phyloP scores from a whole-genome alignment of 2,113 vertebrate species.

The Sturnus vulgaris region DNA sequence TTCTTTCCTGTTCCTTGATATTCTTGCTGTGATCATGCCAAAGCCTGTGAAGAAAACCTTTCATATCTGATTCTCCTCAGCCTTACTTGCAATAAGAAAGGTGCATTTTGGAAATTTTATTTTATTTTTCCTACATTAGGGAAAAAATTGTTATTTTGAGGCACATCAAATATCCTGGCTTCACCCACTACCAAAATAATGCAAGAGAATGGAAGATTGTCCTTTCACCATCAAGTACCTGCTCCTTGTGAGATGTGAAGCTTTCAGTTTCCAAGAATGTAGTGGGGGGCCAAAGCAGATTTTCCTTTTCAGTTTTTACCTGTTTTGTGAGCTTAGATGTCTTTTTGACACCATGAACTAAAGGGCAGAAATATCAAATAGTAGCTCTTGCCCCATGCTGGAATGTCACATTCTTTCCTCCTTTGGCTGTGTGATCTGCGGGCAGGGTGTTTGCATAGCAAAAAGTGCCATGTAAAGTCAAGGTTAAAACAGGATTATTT shows the following conservation, averaged over 20 bases:
- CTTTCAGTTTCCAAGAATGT: slow-evolving; percentile 46
- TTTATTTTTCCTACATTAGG: neutral
- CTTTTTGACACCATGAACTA: neutral
- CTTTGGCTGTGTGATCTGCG: neutral
- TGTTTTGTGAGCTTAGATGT: neutral
- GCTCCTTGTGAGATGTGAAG: neutral
- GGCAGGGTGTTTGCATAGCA: slow-evolving; percentile 2
- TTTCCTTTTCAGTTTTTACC: slow-evolving; percentile 25
- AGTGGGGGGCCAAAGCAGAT: neutral
- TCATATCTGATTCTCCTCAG: slow-evolving; percentile 8
- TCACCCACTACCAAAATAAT: neutral
- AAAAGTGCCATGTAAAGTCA: neutral
- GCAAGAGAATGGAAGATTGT: neutral
- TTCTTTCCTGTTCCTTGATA: neutral
- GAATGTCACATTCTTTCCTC: neutral
- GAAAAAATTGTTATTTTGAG: neutral
- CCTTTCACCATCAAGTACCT: neutral
- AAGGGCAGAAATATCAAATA: slow-evolving; percentile 11
- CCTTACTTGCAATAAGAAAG: neutral
- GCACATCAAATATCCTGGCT: neutral
- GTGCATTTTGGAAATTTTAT: slow-evolving; percentile 18
- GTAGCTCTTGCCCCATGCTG: neutral
- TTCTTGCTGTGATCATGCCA: neutral
- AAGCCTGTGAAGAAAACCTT: slow-evolving; percentile 7
- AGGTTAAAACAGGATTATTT: slow-evolving; percentile 3